These are phyloP conservation scores for Hepsetus odoe DNA, from an alignment of 2,113 vertebrate genomes.

Conservation along the genomic window DNA sequence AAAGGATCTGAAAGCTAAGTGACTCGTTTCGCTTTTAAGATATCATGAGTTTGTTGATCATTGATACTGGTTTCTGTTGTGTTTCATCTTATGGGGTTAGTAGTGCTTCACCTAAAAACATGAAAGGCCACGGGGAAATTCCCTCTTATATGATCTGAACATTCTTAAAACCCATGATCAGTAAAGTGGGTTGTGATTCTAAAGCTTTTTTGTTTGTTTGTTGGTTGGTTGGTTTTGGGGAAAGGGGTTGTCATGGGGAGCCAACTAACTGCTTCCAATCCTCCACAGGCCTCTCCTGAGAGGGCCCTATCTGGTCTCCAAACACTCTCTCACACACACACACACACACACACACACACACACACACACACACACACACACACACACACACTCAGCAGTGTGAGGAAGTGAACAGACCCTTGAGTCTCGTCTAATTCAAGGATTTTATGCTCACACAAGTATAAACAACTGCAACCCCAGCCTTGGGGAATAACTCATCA, in stretches of 20 bases:
- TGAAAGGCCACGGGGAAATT: not conserved
- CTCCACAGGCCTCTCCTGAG: conserved; percentile 59
- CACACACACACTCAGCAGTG: conserved; percentile 63
- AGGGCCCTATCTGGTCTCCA: conserved; percentile 67
- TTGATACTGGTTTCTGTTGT: not conserved
- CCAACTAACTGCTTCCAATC: conserved; percentile 56
- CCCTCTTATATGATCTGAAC: not conserved
- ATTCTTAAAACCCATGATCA: not conserved
- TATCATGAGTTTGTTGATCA: no score
- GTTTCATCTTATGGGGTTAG: not conserved
- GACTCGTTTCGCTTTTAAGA: no score
- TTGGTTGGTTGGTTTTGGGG: not conserved
- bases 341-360: conserved; percentile 57
- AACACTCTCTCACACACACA: conserved; percentile 35
- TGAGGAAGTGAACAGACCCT: conserved; percentile 75
- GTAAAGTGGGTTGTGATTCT: conserved; percentile 13
- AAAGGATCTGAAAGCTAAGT: no score
- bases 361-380: conserved; percentile 49
- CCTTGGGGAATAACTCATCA: conserved; percentile 77
- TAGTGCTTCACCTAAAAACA: not conserved
- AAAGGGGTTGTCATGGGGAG: conserved; percentile 42
- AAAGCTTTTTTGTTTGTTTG: not conserved
- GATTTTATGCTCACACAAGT: conserved; percentile 77
- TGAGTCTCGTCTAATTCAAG: conserved; percentile 80
- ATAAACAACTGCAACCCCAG: conserved; percentile 69